These are phyloP conservation scores for Abrostola tripartita DNA, from an alignment of 2,888 invertebrate species.

Conservation along the genomic window DNA sequence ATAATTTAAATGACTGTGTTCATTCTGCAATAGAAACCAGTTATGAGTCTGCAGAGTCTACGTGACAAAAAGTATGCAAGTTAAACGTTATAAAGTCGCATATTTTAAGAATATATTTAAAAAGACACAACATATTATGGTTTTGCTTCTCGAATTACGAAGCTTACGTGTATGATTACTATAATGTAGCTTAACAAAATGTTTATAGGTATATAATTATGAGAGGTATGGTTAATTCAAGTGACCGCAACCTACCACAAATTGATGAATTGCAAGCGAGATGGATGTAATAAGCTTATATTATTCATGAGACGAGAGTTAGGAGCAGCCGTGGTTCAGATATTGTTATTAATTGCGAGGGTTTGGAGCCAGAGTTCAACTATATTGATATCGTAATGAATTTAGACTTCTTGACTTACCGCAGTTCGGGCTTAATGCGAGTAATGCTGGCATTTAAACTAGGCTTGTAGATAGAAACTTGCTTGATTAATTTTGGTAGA, in stretches of 20 bases:
- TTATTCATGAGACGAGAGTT: slow-evolving; percentile 46
- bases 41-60: too few species aligned
- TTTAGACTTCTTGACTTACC: slow-evolving; percentile 21
- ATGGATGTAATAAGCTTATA: slow-evolving; percentile 25
- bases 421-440: slow-evolving; percentile 20
- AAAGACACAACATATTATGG: too few species aligned
- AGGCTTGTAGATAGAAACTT: background rate
- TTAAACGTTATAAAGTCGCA: too few species aligned
- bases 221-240: background rate
- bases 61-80: too few species aligned
- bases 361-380: slow-evolving; percentile 56
- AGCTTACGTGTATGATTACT: too few species aligned
- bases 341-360: slow-evolving; percentile 46
- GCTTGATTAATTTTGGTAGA: slow-evolving; percentile 9
- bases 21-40: too few species aligned
- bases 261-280: slow-evolving; percentile 41
- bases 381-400: slow-evolving; percentile 64
- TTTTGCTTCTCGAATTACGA: too few species aligned
- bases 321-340: slow-evolving; percentile 23
- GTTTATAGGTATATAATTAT: too few species aligned
- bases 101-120: too few species aligned
- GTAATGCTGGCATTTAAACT: background rate
- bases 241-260: slow-evolving; percentile 9
- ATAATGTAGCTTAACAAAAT: too few species aligned
- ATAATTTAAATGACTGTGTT: too few species aligned